These are phyloP conservation scores for Aelia acuminata DNA, from an alignment of 2,888 invertebrate genomes.

Conservation along the genomic window DNA sequence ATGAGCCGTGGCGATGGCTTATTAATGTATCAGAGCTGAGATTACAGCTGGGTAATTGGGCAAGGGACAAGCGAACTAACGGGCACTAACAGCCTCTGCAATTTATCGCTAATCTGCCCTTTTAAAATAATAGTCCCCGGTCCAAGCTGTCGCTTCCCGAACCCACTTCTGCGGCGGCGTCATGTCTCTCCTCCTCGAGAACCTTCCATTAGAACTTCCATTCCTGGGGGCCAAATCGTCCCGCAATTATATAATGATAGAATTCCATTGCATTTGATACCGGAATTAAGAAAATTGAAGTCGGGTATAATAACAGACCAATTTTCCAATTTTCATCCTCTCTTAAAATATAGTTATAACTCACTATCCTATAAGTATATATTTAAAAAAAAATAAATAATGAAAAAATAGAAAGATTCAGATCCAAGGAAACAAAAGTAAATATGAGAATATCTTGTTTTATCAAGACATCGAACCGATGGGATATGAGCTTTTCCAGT, in stretches of 20 bases:
- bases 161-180: conserved; percentile 5
- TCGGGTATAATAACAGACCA: background rate
- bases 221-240: conserved; percentile 4
- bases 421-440: no score
- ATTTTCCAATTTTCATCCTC: conserved; percentile 20
- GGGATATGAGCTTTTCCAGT: no score
- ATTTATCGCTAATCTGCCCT: conserved; percentile 44
- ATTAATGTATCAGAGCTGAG: conserved; percentile 36
- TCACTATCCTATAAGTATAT: conserved; percentile 17
- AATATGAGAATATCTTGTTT: no score
- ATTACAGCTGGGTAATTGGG: conserved; percentile 23
- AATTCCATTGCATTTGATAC: conserved; percentile 35
- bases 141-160: conserved; percentile 35
- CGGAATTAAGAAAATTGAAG: conserved; percentile 18
- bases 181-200: background rate
- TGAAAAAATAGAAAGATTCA: background rate
- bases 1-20: background rate
- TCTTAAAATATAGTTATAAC: conserved; percentile 17
- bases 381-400: no score
- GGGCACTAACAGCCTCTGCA: conserved; percentile 18
- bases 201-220: background rate
- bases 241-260: conserved; percentile 9
- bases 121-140: conserved; percentile 33
- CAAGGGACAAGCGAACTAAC: conserved; percentile 1
- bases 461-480: no score